Base-by-base conservation (phyloP, 2,888 invertebrate genomes). In the Tetranychus piercei region DNA sequence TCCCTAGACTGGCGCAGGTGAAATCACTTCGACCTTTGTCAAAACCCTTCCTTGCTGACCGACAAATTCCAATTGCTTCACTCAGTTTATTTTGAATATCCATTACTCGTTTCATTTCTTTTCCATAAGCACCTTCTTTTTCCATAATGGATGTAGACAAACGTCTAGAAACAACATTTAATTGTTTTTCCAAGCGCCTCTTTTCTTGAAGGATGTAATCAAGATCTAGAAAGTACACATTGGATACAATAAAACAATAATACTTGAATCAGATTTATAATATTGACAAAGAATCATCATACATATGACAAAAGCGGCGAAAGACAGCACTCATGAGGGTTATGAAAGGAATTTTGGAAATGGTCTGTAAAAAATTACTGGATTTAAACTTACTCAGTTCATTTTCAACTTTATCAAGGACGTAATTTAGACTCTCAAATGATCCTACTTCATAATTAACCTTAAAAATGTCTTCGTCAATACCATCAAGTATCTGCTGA, bases 131-230 rank as follows among this genome's bases (percentile, higher is more conserved):
- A 78, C 88, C 89, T 76, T 94, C 89, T 79, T 96, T 94, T 81
- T 95, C 91, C 6, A 94, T 85, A 80, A 97, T 96, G 64, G 96
- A 85, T 79, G 93, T 91, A 0, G 95, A 86, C 0, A 96, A 92
- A 83, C 93, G 92, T 79, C 93, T 94, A 0, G 95, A 94, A 43
- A 85, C 83, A 82, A 77, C 77, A n/a, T 43, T 67, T 45, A 76
- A 23, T 66, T 76, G 75, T 74, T 88, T 85, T 79, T 89, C 88
- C 1, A 93, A 84, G 76, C 87, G 87, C 73, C 88, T 87, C 78
- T 90, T 88, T 82, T 90, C 88, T 44, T 85, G 84, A 78, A 90
- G 88, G n/a, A 93, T 88, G 75, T 88, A 86, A 55, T 88, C 87
- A 76, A 88, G 87, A 75, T 88, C 87, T 44, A 88, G 55, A 34